Evolutionary conservation across 2,113 vertebrate genomes (phyloP), one percentile per base, ranked within the genome.

Genomic region (Scytalopus superciliaris): DNA sequence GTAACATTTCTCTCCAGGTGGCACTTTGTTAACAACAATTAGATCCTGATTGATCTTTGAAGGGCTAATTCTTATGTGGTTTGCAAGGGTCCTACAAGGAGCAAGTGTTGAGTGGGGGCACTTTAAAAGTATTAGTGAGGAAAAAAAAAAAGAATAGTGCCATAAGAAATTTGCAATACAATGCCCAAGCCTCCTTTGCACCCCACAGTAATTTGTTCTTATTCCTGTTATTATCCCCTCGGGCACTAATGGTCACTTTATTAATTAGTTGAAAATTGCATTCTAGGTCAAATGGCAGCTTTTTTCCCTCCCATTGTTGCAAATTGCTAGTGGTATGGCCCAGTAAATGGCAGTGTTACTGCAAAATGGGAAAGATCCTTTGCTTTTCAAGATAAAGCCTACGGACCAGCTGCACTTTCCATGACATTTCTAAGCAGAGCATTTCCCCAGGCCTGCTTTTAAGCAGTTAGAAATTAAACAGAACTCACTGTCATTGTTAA

Each of bases 161-260:
- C 91, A 94, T 96, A 97, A 97, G 96, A 97, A 97, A 97, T 97
- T 97, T 97, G 97, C 97, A 97, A 96, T 97, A 97, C 97, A 97
- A 97, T 97, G 96, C 87, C 89, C 62, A 50, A 89, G 89, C 93
- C 96, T 96, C 94, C 95, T 97, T 96, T 96, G 95, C 94, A 96
- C 94, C 96, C 96, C 95, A 75, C 52, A 95, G 96, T 96, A 97
- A 97, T 97, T 97, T 97, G 97, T 97, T 97, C 97, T 97, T 97
- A 97, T 96, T 97, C 97, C 97, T 97, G 97, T 97, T 97, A 97
- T 97, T 97, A 97, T 97, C 97, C 97, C 96, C 96, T 97, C 88
- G 96, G 96, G 97, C 94, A 96, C 96, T 97, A 97, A 97, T 97
- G 97, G 97, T 97, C 97, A 97, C 97, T 97, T 97, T 97, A 97